phyloP scores from a whole-genome alignment of 2,113 vertebrate genomes.

The Tauraco erythrolophus region DNA sequence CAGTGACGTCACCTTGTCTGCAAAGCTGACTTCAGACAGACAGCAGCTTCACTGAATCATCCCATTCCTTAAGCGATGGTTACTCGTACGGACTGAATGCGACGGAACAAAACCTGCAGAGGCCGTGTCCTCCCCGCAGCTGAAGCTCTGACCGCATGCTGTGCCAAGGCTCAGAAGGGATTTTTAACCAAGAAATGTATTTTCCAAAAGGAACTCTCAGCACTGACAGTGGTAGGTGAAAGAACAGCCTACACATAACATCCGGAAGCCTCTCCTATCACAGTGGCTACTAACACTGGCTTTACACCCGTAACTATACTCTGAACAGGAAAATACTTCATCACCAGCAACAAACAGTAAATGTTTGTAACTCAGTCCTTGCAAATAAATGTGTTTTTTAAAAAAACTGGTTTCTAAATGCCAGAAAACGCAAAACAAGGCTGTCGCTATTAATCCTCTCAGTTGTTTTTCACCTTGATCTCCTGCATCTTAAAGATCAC shows the following conservation, averaged over 20 bases:
- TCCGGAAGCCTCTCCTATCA: neutral
- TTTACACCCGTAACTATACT: neutral
- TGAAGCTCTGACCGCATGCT: neutral
- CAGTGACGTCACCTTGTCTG: neutral
- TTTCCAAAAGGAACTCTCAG: neutral
- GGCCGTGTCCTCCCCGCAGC: neutral
- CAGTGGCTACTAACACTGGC: neutral
- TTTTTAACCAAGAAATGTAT: neutral
- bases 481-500: neutral
- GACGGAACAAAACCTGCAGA: neutral
- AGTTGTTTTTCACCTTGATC: neutral
- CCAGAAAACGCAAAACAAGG: neutral
- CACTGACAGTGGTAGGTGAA: neutral
- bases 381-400: neutral
- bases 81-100: rapidly evolving
- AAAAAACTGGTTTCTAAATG: neutral
- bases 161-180: neutral
- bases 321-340: neutral
- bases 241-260: neutral
- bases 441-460: neutral
- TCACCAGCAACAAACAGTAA: neutral
- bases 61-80: neutral
- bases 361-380: neutral
- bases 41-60: neutral
- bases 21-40: neutral